These are phyloP conservation scores for Leptopilina syphax DNA, from an alignment of 2,888 invertebrate genomes.

Conservation along the genomic window DNA sequence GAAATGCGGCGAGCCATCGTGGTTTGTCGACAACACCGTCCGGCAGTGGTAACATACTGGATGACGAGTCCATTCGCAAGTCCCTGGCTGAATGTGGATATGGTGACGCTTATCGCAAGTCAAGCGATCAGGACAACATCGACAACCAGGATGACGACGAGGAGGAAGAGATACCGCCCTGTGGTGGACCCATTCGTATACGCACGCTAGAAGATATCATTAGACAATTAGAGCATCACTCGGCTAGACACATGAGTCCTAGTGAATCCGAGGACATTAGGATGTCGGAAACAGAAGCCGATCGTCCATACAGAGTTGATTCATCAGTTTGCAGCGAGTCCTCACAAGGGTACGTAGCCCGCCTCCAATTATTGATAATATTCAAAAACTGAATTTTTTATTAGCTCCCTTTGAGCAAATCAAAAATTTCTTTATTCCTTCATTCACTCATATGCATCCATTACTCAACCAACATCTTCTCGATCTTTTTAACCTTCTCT, in stretches of 20 bases:
- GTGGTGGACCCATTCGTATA: conserved; percentile 91
- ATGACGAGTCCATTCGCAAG: conserved; percentile 84
- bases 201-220: conserved; percentile 94
- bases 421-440: too few species aligned
- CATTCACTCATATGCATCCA: too few species aligned
- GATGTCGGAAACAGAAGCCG: conserved; percentile 93
- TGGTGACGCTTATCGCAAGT: conserved; percentile 80
- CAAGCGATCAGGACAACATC: conserved; percentile 84
- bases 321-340: conserved; percentile 85
- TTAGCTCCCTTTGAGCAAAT: too few species aligned
- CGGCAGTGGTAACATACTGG: conserved; percentile 82
- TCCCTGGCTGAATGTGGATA: conserved; percentile 83
- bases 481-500: too few species aligned
- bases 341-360: conserved; percentile 82
- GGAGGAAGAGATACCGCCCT: conserved; percentile 87
- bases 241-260: conserved; percentile 91
- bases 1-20: conserved; percentile 88
- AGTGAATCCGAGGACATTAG: conserved; percentile 93
- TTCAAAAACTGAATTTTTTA: too few species aligned
- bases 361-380: too few species aligned
- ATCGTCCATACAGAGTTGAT: conserved; percentile 92
- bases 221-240: conserved; percentile 91
- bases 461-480: too few species aligned
- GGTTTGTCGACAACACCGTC: conserved; percentile 81
- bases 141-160: conserved; percentile 83